phyloP scores from a whole-genome alignment of 2,113 vertebrate species.

The Orycteropus afer region DNA sequence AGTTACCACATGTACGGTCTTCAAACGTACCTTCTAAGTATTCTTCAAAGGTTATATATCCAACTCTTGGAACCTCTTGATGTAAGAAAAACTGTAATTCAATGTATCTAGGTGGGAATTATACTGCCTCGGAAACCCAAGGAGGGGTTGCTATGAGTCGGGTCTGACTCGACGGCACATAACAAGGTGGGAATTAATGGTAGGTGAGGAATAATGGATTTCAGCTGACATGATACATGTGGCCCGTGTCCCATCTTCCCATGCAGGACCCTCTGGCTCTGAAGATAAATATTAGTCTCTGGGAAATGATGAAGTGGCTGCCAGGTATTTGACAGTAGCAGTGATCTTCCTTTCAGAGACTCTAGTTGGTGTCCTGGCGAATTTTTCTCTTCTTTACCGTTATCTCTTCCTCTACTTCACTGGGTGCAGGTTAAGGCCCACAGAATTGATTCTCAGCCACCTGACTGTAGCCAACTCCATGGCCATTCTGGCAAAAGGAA shows the following conservation, averaged over 20 bases:
- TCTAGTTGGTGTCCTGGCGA: background rate
- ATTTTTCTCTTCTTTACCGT: background rate
- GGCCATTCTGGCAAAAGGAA: background rate
- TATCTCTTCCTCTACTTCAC: background rate
- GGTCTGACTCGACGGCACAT: too few species aligned
- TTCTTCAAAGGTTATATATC: too few species aligned
- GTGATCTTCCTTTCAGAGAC: background rate
- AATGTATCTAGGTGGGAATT: background rate
- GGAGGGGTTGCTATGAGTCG: too few species aligned
- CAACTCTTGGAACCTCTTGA: background rate
- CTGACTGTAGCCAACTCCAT: background rate
- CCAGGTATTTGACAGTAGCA: background rate
- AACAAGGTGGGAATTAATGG: too few species aligned
- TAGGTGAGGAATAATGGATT: too few species aligned
- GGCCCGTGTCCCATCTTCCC: background rate
- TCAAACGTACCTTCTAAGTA: too few species aligned
- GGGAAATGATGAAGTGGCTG: background rate
- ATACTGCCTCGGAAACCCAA: too few species aligned
- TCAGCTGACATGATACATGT: background rate
- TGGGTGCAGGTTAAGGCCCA: background rate
- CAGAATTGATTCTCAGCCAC: background rate
- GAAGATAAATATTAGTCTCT: background rate
- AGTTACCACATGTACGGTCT: too few species aligned
- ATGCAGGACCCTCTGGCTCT: background rate
- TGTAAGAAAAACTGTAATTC: background rate